Conservation (phyloP, 1,140 invertebrate species). For the Sycophaga agraensis region DNA sequence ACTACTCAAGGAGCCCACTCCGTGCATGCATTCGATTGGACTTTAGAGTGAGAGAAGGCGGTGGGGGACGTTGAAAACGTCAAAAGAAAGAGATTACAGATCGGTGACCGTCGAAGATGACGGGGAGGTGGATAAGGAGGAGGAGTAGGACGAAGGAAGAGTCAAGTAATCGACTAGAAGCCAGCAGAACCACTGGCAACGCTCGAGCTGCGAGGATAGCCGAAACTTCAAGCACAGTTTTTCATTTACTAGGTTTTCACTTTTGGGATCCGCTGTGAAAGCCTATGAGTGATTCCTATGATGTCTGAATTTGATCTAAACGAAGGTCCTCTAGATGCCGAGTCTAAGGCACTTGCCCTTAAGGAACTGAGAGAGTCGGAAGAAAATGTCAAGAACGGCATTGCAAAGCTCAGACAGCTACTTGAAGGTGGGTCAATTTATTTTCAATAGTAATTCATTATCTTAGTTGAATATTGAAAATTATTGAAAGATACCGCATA, state of each 20-base stretch:
- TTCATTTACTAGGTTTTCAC: too few species aligned
- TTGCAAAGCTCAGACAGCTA: constrained; percentile 63
- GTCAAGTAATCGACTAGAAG: neutral
- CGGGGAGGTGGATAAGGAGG: neutral
- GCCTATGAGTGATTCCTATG: too few species aligned
- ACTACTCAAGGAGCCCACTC: too few species aligned
- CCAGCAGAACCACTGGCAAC: constrained; percentile 18
- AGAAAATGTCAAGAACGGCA: constrained; percentile 63
- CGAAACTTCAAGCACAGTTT: too few species aligned
- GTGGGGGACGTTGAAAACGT: neutral
- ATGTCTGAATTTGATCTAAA: constrained; percentile 31
- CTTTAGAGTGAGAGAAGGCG: neutral
- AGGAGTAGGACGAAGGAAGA: constrained; percentile 26
- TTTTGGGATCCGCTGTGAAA: too few species aligned
- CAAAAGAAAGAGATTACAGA: constrained; percentile 6
- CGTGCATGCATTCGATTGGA: too few species aligned
- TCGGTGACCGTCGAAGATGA: constrained; percentile 14
- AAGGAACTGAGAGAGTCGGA: constrained; percentile 70
- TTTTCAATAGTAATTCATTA: too few species aligned
- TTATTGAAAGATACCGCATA: too few species aligned
- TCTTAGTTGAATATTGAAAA: too few species aligned
- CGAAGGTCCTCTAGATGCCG: constrained; percentile 36
- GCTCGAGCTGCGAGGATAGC: constrained; percentile 5
- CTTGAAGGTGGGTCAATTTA: constrained; percentile 62
- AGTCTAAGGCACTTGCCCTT: constrained; percentile 60